phyloP scores from a whole-genome alignment of 2,113 vertebrate species.

The Dicrurus megarhynchus region DNA sequence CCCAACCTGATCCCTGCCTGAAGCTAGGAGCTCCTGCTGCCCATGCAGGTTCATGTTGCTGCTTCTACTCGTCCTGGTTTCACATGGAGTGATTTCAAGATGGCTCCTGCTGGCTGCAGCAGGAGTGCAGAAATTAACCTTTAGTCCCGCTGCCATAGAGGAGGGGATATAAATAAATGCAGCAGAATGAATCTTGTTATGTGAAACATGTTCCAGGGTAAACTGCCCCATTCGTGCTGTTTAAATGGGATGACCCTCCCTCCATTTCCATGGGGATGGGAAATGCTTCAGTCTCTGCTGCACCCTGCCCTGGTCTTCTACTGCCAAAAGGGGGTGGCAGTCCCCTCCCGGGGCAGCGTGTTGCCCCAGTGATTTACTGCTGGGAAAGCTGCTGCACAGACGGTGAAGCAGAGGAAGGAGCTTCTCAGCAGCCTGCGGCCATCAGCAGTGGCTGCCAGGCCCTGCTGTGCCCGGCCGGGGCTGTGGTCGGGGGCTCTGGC shows the following conservation, averaged over 20 bases:
- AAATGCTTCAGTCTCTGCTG: neutral
- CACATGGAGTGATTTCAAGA: rapidly evolving
- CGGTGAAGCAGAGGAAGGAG: neutral
- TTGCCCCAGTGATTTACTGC: neutral
- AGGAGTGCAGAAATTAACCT: neutral
- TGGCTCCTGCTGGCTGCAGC: neutral
- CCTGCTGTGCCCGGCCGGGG: neutral
- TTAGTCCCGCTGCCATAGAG: rapidly evolving
- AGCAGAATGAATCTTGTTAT: neutral
- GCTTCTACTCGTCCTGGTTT: neutral
- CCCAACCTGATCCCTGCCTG: neutral
- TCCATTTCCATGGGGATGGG: neutral
- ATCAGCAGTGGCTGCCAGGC: neutral
- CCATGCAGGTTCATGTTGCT: neutral
- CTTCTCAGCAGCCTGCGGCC: neutral
- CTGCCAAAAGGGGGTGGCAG: neutral
- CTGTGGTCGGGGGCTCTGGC: rapidly evolving
- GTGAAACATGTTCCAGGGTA: neutral
- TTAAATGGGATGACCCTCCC: neutral
- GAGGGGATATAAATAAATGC: neutral
- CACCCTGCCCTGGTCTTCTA: neutral
- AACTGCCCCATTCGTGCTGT: neutral
- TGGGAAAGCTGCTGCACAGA: neutral
- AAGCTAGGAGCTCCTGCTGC: neutral
- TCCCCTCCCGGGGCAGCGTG: too few relatives aligned